Evolutionary conservation across 2,797 vertebrate genomes (phyloP).

Genomic region (Cossypha heuglini): DNA sequence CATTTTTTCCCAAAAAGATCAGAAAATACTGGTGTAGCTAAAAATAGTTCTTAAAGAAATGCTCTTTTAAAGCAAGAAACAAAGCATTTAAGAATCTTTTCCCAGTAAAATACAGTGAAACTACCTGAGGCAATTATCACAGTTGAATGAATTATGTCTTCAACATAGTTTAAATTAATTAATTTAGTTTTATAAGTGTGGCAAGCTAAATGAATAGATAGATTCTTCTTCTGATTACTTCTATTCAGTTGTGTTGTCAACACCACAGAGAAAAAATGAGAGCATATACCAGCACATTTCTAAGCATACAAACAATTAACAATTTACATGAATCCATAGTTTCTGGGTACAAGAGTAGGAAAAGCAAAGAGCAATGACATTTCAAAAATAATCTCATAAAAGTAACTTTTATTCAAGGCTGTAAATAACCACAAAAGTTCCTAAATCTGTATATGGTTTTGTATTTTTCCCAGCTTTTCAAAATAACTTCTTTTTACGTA

Average conservation of each 20-base stretch:
- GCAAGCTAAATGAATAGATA: neutral
- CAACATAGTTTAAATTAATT: neutral
- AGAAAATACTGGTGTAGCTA: neutral
- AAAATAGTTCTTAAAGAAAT: neutral
- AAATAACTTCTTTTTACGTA: neutral
- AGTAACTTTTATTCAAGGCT: neutral
- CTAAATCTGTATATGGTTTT: neutral
- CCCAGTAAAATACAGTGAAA: neutral
- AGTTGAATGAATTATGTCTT: neutral
- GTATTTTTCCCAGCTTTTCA: neutral
- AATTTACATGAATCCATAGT: neutral
- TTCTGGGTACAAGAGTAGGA: neutral
- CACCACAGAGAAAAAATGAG: neutral
- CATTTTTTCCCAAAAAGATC: neutral
- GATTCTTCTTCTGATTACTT: neutral
- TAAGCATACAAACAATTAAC: neutral
- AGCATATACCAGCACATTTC: neutral
- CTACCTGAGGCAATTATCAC: neutral
- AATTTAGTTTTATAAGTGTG: neutral
- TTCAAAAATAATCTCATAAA: neutral
- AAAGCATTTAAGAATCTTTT: neutral
- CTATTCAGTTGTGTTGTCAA: neutral
- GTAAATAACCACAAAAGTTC: neutral
- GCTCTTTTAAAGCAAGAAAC: neutral
- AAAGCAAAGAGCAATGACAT: neutral